A percentile compares a stretch with the other conserved stretches of the same genome.
phyloP scores from a whole-genome alignment of 2,797 vertebrate species.

The Gambusia yucatana region DNA sequence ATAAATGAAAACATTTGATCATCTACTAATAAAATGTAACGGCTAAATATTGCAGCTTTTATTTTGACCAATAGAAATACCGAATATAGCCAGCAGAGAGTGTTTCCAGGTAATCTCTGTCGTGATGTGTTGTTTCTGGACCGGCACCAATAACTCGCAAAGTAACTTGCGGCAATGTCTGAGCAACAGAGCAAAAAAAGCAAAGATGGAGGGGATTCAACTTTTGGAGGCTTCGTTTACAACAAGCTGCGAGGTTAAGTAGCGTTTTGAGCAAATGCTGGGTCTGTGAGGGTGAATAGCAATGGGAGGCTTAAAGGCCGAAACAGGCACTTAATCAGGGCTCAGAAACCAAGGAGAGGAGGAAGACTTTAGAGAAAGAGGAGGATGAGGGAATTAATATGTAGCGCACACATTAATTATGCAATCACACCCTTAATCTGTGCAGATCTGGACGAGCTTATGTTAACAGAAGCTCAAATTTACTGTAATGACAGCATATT shows the following conservation, averaged over 20 bases:
- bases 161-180: conserved; percentile 26
- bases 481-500: conserved; percentile 99
- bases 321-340: conserved; percentile 83
- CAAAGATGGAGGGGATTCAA: conserved; percentile 71
- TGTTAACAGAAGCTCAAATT: conserved; percentile 99
- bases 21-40: background rate
- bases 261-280: conserved; percentile 82
- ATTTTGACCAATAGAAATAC: background rate
- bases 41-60: background rate
- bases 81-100: background rate
- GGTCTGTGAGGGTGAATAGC: conserved; percentile 82
- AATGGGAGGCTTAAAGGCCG: conserved; percentile 83
- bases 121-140: conserved; percentile 14
- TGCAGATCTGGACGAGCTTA: conserved; percentile 95
- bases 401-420: conserved; percentile 93
- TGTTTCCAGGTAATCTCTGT: conserved; percentile 7
- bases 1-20: background rate
- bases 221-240: conserved; percentile 82
- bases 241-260: conserved; percentile 85
- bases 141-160: background rate
- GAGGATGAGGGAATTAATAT: conserved; percentile 86
- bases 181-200: conserved; percentile 35
- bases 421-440: conserved; percentile 95
- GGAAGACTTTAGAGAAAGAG: conserved; percentile 74
- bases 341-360: conserved; percentile 80